These are phyloP conservation scores for Pyrgilauda ruficollis DNA, from an alignment of 2,113 vertebrate genomes.

Conservation along the genomic window DNA sequence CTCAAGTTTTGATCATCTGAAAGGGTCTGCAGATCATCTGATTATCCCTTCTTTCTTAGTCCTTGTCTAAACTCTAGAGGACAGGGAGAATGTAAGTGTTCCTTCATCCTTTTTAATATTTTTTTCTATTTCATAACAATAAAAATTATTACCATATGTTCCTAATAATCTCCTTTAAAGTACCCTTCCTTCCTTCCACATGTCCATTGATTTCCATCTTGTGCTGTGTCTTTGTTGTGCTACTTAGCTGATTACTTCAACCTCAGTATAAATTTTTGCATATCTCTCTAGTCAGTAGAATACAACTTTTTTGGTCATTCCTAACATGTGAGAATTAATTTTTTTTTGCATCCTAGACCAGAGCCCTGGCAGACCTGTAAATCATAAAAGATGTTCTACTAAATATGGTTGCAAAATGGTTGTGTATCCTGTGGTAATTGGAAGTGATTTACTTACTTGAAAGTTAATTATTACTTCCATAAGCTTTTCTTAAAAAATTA, in stretches of 20 bases:
- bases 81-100: background rate
- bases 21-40: background rate
- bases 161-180: background rate
- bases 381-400: background rate
- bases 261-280: background rate
- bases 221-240: background rate
- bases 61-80: background rate
- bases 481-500: background rate
- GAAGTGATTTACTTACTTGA: background rate
- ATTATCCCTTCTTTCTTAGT: background rate
- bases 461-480: background rate
- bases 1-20: background rate
- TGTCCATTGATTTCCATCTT: background rate
- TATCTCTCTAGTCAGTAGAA: background rate
- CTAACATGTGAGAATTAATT: background rate
- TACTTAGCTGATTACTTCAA: background rate
- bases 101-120: background rate
- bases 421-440: background rate
- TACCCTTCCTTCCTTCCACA: background rate
- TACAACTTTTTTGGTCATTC: background rate
- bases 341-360: background rate
- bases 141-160: background rate
- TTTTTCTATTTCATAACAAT: background rate
- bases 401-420: background rate
- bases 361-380: background rate